A percentile compares a stretch with the other conserved stretches of the same genome.
These are phyloP conservation scores for Philopotamus ludificatus DNA, from an alignment of 1,140 invertebrate species.

Conservation along the genomic window DNA sequence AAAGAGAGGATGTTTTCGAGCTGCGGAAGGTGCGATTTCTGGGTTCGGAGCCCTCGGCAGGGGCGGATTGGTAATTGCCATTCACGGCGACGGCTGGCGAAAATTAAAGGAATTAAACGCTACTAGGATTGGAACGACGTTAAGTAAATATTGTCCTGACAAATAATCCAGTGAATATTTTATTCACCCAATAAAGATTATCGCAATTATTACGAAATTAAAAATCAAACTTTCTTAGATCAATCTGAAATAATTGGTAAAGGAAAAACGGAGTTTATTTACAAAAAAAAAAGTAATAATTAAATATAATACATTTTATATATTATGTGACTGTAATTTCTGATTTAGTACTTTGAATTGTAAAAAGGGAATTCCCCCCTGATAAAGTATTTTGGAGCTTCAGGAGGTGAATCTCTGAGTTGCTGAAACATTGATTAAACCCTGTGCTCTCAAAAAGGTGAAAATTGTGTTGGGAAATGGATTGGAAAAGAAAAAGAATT, in stretches of 20 bases:
- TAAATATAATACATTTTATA: neutral
- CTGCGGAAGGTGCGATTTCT: slow-evolving; percentile 7
- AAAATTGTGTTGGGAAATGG: too few relatives aligned
- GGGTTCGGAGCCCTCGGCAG: neutral
- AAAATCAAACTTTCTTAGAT: too few relatives aligned
- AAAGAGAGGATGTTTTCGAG: neutral
- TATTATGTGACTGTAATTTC: neutral
- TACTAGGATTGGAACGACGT: slow-evolving; percentile 21
- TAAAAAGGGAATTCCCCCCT: too few relatives aligned
- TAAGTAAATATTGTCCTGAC: slow-evolving; percentile 17
- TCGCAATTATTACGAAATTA: too few relatives aligned
- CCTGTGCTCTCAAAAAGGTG: too few relatives aligned
- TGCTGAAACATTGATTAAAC: too few relatives aligned
- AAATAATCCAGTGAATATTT: neutral
- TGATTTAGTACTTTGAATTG: too few relatives aligned
- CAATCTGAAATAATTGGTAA: too few relatives aligned
- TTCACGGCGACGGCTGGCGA: slow-evolving; percentile 27
- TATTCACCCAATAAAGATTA: too few relatives aligned
- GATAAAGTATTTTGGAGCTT: too few relatives aligned
- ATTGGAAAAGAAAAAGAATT: too few relatives aligned
- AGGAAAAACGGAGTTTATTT: neutral
- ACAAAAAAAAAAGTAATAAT: neutral
- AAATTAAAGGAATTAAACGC: slow-evolving; percentile 39
- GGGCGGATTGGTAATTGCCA: slow-evolving; percentile 27
- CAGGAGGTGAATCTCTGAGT: too few relatives aligned